phyloP scores from a whole-genome alignment of 2,797 vertebrate species.

The Schizopygopsis malacanthus region DNA sequence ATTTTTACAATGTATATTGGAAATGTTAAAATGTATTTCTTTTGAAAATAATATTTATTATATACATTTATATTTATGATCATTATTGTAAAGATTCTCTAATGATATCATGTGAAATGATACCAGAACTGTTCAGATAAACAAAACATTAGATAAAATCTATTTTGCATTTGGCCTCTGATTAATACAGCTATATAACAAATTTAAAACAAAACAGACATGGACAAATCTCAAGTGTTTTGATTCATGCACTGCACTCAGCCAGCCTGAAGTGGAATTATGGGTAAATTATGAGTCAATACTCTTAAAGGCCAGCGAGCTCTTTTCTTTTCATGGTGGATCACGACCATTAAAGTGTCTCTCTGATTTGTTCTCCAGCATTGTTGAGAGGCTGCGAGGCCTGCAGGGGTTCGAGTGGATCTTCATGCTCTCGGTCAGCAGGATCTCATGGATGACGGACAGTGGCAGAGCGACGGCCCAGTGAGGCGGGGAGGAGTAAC shows the following conservation, averaged over 20 bases:
- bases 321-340: constrained; percentile 5
- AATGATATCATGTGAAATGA: neutral
- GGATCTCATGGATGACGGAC: constrained; percentile 60
- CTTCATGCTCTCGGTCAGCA: constrained; percentile 46
- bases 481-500: constrained; percentile 24
- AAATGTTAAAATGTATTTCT: neutral
- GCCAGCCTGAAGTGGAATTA: constrained; percentile 7
- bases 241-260: constrained; percentile 7
- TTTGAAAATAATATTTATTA: neutral
- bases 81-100: neutral
- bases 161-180: neutral
- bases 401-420: constrained; percentile 25
- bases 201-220: constrained; percentile 1
- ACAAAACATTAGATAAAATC: neutral
- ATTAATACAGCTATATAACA: neutral
- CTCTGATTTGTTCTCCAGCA: constrained; percentile 30
- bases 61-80: neutral
- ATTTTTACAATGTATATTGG: neutral
- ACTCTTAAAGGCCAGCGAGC: neutral
- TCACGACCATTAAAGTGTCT: constrained; percentile 14
- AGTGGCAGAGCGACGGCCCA: constrained; percentile 51
- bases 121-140: neutral
- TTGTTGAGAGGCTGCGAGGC: neutral
- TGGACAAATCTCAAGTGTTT: neutral
- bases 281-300: constrained; percentile 35